Conservation (phyloP, 2,797 vertebrate genomes). For the Smutsia gigantea region DNA sequence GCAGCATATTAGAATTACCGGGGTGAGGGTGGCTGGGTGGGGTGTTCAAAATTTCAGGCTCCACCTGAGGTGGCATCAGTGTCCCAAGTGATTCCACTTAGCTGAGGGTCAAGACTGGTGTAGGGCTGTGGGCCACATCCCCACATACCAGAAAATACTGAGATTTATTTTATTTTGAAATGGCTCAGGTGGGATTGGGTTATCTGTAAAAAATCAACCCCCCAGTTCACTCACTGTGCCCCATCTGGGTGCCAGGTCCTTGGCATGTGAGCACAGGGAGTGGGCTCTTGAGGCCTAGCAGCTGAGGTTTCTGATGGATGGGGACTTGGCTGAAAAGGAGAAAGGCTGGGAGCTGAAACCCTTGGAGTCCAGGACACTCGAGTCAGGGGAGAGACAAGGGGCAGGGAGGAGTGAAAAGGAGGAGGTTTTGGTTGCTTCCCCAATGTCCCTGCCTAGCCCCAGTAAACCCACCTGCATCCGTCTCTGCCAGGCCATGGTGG, state of each 20-base stretch:
- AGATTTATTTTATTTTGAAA: neutral
- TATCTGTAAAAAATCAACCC: neutral
- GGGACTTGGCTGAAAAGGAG: neutral
- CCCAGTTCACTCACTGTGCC: neutral
- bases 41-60: neutral
- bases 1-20: neutral
- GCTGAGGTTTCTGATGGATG: neutral
- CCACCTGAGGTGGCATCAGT: neutral
- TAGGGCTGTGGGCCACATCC: neutral
- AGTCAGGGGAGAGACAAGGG: neutral
- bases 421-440: neutral
- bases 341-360: neutral
- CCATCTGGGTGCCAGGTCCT: neutral
- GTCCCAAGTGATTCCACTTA: neutral
- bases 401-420: neutral
- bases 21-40: neutral
- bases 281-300: neutral
- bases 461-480: conserved; percentile 33
- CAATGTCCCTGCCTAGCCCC: neutral
- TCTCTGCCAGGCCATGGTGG: conserved; percentile 93
- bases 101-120: neutral
- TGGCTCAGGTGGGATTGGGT: neutral
- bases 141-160: neutral
- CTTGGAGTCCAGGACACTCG: neutral
- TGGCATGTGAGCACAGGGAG: neutral